Evolutionary conservation across 2,888 invertebrate genomes (phyloP), one percentile per base, ranked within the genome.

Genomic region (Tipula confusa): DNA sequence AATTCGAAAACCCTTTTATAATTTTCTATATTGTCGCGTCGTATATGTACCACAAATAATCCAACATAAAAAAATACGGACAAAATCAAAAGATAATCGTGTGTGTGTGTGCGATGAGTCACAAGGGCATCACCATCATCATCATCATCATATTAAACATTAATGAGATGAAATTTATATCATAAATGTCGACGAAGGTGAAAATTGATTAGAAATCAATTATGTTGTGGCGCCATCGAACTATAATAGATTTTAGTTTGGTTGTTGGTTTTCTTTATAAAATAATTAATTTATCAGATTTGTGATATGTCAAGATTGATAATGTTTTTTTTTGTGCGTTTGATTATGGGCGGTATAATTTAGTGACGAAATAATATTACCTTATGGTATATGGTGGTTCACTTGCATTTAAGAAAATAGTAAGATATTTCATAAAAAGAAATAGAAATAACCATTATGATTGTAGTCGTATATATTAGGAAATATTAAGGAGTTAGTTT

Each of bases 91-190:
- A 9, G 24, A 18, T 64, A n/a, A n/a, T 48, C 24, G 9, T 24
- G 64, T 64, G 64, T 64, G 64, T 64, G n/a, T 43, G 43, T 15
- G 36, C 6, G 64, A 64, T 64, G 64, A 64, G 13, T 64, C 64
- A 64, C 24, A 24, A 64, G 64, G 24, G 24, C 64, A 24, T 48
- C 48, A 18, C 18, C 38, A 38, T 38, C 48, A 48, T 48, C 48
- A 48, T 2, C 3, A 15, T 48, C 33, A 33, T 18, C 11, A 48
- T 48, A 48, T n/a, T 48, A 48, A 7, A 64, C 24, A 24, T 48
- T 48, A 48, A 48, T 48, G n/a, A 64, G 64, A 64, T 64, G 64
- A 64, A 64, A 64, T 64, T 64, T 64, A 64, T 64, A 64, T 64
- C 64, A 64, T 64, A 24, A 64, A 64, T 64, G 64, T 64, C 24